Evolutionary conservation across 2,113 vertebrate species (phyloP), one percentile per base, ranked within the genome.

Genomic region (Pristiophorus japonicus): DNA sequence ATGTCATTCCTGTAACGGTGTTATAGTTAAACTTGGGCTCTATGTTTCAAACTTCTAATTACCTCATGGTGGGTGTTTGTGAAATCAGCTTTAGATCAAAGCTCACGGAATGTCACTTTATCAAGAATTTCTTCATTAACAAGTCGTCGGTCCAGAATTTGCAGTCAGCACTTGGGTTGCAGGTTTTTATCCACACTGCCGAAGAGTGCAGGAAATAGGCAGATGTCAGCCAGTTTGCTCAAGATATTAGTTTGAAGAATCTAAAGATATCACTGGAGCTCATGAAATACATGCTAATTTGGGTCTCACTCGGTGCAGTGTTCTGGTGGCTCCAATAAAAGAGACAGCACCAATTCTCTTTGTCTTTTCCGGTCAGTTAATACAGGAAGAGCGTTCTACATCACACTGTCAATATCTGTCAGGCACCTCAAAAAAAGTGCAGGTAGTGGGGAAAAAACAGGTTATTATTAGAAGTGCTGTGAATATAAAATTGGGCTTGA

Each of bases 41-140:
- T 34, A 34, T 20, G 34, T 90, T 90, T 90, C 45, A 1, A 88
- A 88, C 47, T n/a, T 11, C 51, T 59, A 90, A 90, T 90, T 59
- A 59, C 87, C 47, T 90, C 55, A 59, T 90, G 87, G 87, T 90
- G 51, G 87, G 87, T 90, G 87, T 90, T 90, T 59, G 87, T 90
- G 47, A 90, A 90, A 90, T 90, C 45, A 90, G 51, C 87, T 90
- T 55, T 59, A 55, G 27, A 59, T 90, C 87, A 90, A 90, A 90
- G 47, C 78, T 81, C 78, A 22, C n/a, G 38, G 78, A 81, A 51
- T 90, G 87, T 90, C 87, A 90, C 87, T 34, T 90, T 90, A 27
- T 90, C 87, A 59, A 62, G 47, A 59, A 90, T 90, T 90, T 59
- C 87, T 90, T 90, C 87, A 90, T 90, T 90, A 90, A 14, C 87